Percentiles rank a stretch among this genome's conserved stretches.
phyloP scores from a whole-genome alignment of 2,113 vertebrate genomes.

The Gorsachius goisagi region DNA sequence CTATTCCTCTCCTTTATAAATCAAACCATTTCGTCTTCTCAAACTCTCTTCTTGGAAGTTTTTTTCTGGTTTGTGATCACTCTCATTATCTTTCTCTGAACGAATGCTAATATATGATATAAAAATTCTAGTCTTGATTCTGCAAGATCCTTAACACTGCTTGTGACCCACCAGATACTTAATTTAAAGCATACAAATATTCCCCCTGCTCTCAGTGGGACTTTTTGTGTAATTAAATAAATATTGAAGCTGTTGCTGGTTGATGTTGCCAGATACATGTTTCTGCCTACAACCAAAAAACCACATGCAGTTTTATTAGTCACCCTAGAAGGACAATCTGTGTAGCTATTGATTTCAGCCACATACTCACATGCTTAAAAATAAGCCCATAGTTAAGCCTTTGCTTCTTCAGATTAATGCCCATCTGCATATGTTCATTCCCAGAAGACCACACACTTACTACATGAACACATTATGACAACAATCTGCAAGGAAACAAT shows the following conservation, averaged over 20 bases:
- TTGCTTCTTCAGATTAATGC: neutral
- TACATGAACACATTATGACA: neutral
- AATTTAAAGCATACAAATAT: neutral
- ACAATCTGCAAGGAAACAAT: neutral
- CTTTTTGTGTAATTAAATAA: slow-evolving; percentile 19
- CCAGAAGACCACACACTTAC: neutral
- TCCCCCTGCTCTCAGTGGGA: neutral
- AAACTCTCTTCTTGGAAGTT: neutral
- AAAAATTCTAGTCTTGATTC: neutral
- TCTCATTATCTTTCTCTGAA: neutral
- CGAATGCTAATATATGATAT: neutral
- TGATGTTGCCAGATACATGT: neutral
- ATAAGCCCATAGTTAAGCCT: neutral
- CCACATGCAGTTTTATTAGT: neutral
- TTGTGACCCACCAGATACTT: neutral
- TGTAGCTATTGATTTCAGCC: neutral
- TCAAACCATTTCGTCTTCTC: neutral
- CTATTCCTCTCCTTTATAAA: neutral
- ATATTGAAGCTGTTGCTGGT: neutral
- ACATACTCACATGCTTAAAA: neutral
- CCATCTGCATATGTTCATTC: neutral
- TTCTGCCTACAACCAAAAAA: neutral
- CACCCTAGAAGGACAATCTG: neutral
- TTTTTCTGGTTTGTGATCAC: neutral
- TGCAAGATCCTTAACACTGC: neutral